These are phyloP conservation scores for Lamprotornis superbus DNA, from an alignment of 2,113 vertebrate genomes.

Conservation along the genomic window DNA sequence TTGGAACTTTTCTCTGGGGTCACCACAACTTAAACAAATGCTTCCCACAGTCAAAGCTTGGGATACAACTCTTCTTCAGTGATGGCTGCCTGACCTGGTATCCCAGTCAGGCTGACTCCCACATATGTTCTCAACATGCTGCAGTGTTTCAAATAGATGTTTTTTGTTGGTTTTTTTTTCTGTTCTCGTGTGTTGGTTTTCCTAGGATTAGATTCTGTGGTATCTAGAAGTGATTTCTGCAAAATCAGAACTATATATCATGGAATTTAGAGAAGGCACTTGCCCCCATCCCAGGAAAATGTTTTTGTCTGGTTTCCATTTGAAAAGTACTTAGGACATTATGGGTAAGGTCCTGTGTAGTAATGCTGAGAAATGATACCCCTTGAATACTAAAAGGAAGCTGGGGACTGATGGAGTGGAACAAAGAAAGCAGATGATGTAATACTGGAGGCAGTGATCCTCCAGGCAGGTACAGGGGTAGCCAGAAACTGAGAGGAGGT, in stretches of 20 bases:
- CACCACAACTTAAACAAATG: no score
- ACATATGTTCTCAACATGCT: not conserved
- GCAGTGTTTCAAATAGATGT: not conserved
- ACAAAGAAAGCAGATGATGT: not conserved
- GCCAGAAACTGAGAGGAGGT: not conserved
- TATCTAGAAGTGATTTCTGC: not conserved
- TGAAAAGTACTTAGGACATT: not conserved
- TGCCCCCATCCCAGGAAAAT: accelerated
- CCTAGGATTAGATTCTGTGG: not conserved
- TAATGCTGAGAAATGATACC: not conserved
- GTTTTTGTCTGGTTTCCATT: not conserved
- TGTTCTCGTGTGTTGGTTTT: not conserved
- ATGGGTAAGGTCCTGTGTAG: no score
- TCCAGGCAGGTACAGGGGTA: accelerated
- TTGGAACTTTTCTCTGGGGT: no score
- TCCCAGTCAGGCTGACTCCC: no score
- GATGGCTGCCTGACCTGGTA: no score
- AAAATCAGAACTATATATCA: not conserved
- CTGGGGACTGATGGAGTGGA: not conserved
- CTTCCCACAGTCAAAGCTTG: no score
- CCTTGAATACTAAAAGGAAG: not conserved
- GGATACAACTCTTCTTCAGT: no score
- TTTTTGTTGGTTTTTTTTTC: not conserved
- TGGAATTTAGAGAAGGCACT: not conserved
- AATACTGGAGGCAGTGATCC: not conserved